Evolutionary conservation across 2,113 vertebrate species (phyloP).

Genomic region (Plestiodon gilberti): DNA sequence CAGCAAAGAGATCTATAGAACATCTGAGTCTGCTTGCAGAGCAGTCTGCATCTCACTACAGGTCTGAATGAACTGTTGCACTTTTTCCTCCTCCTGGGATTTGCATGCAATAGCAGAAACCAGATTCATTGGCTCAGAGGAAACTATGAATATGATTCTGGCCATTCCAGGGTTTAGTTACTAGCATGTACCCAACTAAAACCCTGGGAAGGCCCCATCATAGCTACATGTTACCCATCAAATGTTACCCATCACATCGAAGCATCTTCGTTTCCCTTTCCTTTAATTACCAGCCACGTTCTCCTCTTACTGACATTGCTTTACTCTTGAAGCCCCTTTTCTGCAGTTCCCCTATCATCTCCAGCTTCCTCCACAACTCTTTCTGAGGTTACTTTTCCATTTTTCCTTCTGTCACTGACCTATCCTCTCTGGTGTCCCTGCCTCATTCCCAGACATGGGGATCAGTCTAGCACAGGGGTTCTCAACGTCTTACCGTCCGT

Average conservation of each 20-base stretch:
- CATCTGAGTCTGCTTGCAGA: rapidly evolving
- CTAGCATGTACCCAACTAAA: neutral
- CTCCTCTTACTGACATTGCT: neutral
- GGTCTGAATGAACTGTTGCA: neutral
- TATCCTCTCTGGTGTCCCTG: neutral
- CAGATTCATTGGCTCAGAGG: neutral
- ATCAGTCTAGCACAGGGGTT: too few species aligned
- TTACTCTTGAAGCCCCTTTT: neutral
- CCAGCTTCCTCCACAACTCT: neutral
- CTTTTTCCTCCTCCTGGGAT: neutral
- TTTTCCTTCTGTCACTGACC: neutral
- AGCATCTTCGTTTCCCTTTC: neutral
- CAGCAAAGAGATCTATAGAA: slow-evolving; percentile 25
- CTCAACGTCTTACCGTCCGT: too few species aligned
- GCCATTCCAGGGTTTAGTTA: neutral
- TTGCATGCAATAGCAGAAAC: neutral
- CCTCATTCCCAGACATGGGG: neutral
- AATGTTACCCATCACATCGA: neutral
- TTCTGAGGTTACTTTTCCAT: neutral
- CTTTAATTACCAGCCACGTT: neutral
- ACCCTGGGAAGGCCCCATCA: neutral
- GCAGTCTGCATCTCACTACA: rapidly evolving
- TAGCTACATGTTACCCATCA: neutral
- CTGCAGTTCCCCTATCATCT: neutral
- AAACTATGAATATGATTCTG: neutral